A percentile compares a stretch with the other conserved stretches of the same genome.
Conservation (phyloP, 2,888 invertebrate species). For the Neocrepidodera transversa region DNA sequence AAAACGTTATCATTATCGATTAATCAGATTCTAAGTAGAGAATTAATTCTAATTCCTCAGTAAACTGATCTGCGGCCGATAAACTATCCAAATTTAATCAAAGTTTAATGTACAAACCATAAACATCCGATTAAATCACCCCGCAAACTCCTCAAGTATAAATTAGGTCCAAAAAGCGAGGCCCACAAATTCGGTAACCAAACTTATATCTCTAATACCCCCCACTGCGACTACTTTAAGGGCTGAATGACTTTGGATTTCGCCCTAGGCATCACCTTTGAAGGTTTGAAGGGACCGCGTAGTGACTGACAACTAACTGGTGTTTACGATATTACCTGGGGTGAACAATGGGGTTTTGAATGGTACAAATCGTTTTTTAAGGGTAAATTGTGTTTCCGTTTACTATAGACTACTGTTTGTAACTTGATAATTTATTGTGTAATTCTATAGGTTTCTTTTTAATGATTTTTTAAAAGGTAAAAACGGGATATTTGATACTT, state of each 20-base stretch:
- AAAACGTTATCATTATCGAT: no score
- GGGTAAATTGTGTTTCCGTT: conserved; percentile 7
- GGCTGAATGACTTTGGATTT: conserved; percentile 3
- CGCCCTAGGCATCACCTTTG: conserved; percentile 1
- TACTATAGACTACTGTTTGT: neutral
- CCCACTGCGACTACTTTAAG: neutral
- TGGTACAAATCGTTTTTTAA: conserved; percentile 16
- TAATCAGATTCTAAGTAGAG: neutral
- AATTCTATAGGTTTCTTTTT: neutral
- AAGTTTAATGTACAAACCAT: conserved; percentile 25
- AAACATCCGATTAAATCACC: conserved; percentile 11
- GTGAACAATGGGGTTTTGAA: conserved; percentile 14
- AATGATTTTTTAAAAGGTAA: neutral
- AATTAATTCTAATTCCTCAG: conserved; percentile 9
- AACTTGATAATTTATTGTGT: conserved; percentile 11
- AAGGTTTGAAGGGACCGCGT: conserved; percentile 11
- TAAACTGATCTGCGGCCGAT: conserved; percentile 20
- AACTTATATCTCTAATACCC: neutral
- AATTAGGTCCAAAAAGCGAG: conserved; percentile 2
- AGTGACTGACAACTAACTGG: conserved; percentile 21
- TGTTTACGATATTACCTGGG: conserved; percentile 25
- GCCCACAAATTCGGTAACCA: neutral
- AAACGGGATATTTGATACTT: no score
- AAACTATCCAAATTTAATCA: conserved; percentile 26
- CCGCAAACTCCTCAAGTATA: conserved; percentile 2